A percentile compares a stretch with the other conserved stretches of the same genome.
Evolutionary conservation across 2,888 invertebrate species (phyloP).

Genomic region (Macroteleia sp.): DNA sequence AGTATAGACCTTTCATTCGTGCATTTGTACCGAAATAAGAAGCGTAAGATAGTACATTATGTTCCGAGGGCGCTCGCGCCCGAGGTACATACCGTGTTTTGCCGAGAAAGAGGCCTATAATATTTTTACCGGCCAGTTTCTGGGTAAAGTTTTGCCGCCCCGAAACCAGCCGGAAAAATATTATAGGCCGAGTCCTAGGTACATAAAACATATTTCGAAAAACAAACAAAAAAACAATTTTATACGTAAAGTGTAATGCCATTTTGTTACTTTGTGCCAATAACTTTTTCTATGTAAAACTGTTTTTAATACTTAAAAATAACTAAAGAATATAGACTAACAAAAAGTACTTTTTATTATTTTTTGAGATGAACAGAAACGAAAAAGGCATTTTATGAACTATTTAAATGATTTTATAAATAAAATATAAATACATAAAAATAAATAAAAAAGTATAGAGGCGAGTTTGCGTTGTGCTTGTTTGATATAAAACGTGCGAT

Average conservation of each 20-base stretch:
- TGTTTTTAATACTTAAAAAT: constrained; percentile 25
- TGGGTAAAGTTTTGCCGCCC: too few relatives aligned
- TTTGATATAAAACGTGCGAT: constrained; percentile 34
- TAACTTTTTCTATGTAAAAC: constrained; percentile 42
- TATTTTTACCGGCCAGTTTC: too few relatives aligned
- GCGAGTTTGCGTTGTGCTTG: constrained; percentile 25
- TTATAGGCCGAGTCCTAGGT: too few relatives aligned
- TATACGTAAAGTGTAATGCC: constrained; percentile 44
- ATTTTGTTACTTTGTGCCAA: constrained; percentile 59
- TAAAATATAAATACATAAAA: too few relatives aligned
- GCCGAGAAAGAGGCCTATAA: too few relatives aligned
- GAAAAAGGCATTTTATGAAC: constrained; percentile 19
- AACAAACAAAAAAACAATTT: constrained; percentile 33
- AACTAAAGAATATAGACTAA: constrained; percentile 2
- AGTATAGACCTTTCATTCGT: constrained; percentile 37
- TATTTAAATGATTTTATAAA: constrained; percentile 53
- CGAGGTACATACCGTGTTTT: too few relatives aligned
- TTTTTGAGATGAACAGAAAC: constrained; percentile 22
- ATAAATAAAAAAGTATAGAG: too few relatives aligned
- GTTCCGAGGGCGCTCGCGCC: too few relatives aligned
- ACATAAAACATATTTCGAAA: constrained; percentile 9
- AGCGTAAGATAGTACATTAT: constrained; percentile 8
- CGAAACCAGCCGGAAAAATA: too few relatives aligned
- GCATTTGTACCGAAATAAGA: constrained; percentile 43
- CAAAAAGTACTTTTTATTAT: constrained; percentile 21